These are phyloP conservation scores for Miniopterus natalensis DNA, from an alignment of 2,113 vertebrate species.

Conservation along the genomic window DNA sequence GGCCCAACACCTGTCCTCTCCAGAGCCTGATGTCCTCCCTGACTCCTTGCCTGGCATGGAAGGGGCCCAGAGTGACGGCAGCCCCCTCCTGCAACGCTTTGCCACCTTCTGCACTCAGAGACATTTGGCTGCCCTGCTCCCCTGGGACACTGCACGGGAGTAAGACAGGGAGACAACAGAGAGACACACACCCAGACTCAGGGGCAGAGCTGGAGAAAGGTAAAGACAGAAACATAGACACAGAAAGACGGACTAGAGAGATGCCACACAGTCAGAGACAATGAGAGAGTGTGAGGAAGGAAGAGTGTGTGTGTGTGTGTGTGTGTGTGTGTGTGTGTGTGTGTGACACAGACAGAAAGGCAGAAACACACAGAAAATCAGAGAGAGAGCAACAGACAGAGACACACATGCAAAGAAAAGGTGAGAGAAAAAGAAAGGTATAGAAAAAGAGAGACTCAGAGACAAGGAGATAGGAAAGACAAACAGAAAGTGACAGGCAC, in stretches of 20 bases:
- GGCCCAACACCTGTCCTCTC: not conserved
- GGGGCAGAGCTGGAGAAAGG: not conserved
- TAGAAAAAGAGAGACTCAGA: not conserved
- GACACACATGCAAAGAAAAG: not conserved
- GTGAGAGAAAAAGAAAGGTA: not conserved
- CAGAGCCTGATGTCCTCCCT: rapidly evolving
- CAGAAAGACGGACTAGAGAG: not conserved
- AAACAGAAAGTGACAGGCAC: rapidly evolving
- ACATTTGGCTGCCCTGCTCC: not conserved
- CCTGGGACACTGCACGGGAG: not conserved
- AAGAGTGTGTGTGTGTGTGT: not conserved
- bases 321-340: not conserved
- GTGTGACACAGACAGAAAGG: not conserved
- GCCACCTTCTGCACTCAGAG: not conserved
- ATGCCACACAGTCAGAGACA: not conserved
- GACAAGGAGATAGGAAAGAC: not conserved
- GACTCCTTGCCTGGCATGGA: not conserved
- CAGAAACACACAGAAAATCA: not conserved
- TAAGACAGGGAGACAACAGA: not conserved
- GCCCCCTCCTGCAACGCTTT: not conserved
- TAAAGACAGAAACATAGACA: not conserved
- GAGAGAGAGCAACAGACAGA: not conserved
- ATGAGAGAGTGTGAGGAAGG: no score
- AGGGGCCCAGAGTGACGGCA: not conserved
- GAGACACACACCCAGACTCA: not conserved